phyloP scores from a whole-genome alignment of 2,888 invertebrate species.

The Lithophane ornitopus region DNA sequence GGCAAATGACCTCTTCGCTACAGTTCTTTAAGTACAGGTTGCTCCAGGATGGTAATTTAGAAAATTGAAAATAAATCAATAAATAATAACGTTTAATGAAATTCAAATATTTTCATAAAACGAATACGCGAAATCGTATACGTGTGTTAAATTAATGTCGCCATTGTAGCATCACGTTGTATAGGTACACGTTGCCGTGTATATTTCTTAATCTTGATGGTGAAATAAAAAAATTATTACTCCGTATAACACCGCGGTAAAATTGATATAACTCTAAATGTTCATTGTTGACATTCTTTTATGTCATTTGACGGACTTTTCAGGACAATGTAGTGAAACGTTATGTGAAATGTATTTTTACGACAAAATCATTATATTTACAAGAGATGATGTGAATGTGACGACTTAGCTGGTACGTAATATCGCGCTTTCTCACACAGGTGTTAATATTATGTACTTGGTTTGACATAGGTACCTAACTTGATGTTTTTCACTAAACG shows the following conservation, averaged over 20 bases:
- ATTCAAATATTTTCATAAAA: too few relatives aligned
- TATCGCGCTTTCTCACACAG: not conserved
- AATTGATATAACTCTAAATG: conserved; percentile 78
- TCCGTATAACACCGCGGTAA: conserved; percentile 79
- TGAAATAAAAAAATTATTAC: conserved; percentile 82
- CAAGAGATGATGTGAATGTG: not conserved
- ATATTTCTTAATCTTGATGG: conserved; percentile 75
- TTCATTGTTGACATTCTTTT: conserved; percentile 76
- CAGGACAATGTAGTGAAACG: conserved; percentile 20
- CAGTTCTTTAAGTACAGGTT: too few relatives aligned
- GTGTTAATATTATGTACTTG: not conserved
- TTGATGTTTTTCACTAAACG: not conserved
- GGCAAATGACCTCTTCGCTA: too few relatives aligned
- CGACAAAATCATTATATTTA: not conserved
- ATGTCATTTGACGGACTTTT: conserved; percentile 73
- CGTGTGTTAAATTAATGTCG: too few relatives aligned
- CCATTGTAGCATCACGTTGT: too few relatives aligned
- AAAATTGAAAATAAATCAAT: too few relatives aligned
- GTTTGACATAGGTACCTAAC: not conserved
- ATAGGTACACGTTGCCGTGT: conserved; percentile 67
- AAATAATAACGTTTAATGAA: too few relatives aligned
- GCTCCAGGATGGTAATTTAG: too few relatives aligned
- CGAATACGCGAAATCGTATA: too few relatives aligned
- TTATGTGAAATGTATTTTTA: not conserved
- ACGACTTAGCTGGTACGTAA: not conserved